Percentiles rank a stretch among this genome's conserved stretches.
Conservation (phyloP, 2,797 vertebrate genomes). For the Phalloptychus januarius region DNA sequence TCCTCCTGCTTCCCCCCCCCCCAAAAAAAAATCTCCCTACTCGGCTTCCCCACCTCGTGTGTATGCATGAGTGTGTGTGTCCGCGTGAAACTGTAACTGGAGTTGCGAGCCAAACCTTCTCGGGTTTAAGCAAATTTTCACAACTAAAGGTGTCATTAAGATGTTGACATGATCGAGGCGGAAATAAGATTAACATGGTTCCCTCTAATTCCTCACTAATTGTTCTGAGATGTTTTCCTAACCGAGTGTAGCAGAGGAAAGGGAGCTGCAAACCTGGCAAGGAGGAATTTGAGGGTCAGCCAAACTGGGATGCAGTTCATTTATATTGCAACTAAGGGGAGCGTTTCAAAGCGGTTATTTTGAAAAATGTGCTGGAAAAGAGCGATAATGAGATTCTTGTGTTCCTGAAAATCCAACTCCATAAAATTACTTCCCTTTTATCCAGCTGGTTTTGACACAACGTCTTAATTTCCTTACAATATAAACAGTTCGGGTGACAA, state of each 20-base stretch:
- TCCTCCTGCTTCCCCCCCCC: conserved; percentile 47
- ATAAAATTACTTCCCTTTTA: conserved; percentile 17
- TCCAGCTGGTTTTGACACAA: conserved; percentile 15
- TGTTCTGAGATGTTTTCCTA: conserved; percentile 44
- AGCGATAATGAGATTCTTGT: conserved; percentile 25
- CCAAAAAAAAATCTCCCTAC: conserved; percentile 24
- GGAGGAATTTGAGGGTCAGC: conserved; percentile 55
- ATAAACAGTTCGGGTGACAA: conserved; percentile 1
- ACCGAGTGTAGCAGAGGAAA: conserved; percentile 36
- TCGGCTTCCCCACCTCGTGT: conserved; percentile 38
- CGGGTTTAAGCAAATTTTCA: conserved; percentile 54
- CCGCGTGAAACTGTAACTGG: conserved; percentile 26
- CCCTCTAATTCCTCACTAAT: conserved; percentile 39
- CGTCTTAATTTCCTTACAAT: conserved; percentile 7
- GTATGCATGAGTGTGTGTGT: conserved; percentile 45
- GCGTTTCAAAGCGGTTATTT: conserved; percentile 58
- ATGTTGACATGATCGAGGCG: conserved; percentile 57
- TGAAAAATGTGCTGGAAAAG: conserved; percentile 41
- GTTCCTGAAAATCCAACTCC: conserved; percentile 8
- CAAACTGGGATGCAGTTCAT: conserved; percentile 61
- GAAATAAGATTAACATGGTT: conserved; percentile 68
- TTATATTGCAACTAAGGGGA: conserved; percentile 57
- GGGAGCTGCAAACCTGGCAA: conserved; percentile 38
- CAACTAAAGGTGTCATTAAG: conserved; percentile 62
- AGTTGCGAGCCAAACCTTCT: conserved; percentile 55